Evolutionary conservation across 1,140 invertebrate species (phyloP), one percentile per base, ranked within the genome.

Genomic region (Drosophila nebulosa): DNA sequence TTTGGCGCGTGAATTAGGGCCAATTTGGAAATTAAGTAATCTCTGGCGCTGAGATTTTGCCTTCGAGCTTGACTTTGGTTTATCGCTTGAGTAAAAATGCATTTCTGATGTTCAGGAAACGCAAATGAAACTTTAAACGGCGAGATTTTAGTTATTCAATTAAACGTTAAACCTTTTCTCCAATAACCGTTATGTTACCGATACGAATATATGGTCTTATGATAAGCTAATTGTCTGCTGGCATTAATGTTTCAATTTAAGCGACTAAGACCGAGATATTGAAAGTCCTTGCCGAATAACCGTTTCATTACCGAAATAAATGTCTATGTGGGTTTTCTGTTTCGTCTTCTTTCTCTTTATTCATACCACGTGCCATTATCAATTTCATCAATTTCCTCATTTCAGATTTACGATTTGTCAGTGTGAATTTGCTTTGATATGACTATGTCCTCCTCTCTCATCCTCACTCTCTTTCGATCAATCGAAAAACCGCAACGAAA

Each of bases 11-110:
- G 85, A 89, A 89, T 89, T 89, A 89, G 71, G 85, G 66, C 79
- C 85, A 89, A 89, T 89, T 89, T 89, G 70, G 85, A 75, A 89
- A 89, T 89, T 89, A 89, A 89, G 85, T 89, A 89, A 89, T 89
- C 79, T 89, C 79, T 81, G 85, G 73, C 61, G 68, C 66, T 71
- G 62, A 66, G 27, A 22, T 36, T 56, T 18, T 27, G 22, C 62
- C 58, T 79, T 79, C 64, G 46, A 46, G 60, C 42, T 55, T 68
- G 71, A 69, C 63, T 62, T 79, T 67, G 67, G 62, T 57, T 60
- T 67, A 56, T 64, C 53, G 36, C 30, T 55, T 51, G 51, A 52
- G 52, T 63, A 27, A 73, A 65, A 73, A 56, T 75, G 50, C 67
- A 61, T 74, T 74, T 42, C 6, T 16, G 16, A 9, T 46, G 6